Evolutionary conservation across 2,888 invertebrate species (phyloP).

Genomic region (Ligdia adustata): DNA sequence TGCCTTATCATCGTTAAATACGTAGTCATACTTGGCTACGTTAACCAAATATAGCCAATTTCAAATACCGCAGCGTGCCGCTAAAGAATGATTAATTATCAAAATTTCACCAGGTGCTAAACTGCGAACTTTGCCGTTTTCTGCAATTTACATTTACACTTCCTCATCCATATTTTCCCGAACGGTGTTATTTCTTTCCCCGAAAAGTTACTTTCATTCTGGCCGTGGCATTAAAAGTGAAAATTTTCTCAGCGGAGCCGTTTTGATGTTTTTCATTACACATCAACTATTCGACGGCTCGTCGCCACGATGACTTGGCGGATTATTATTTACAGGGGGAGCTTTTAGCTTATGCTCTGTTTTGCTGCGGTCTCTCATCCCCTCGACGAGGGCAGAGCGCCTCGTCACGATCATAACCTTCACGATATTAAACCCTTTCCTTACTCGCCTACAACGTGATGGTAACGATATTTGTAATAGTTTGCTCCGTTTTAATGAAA

Average conservation of each 20-base stretch:
- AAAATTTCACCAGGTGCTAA: constrained; percentile 29
- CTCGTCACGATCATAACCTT: constrained; percentile 42
- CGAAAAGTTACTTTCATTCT: constrained; percentile 14
- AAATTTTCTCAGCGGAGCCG: constrained; percentile 24
- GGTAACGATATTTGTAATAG: constrained; percentile 32
- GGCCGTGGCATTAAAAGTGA: constrained; percentile 23
- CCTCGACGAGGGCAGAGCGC: constrained; percentile 18
- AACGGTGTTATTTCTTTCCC: constrained; percentile 7
- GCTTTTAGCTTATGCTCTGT: constrained; percentile 48
- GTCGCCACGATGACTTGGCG: constrained; percentile 43
- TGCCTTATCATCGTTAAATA: constrained; percentile 3
- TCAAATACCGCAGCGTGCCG: constrained; percentile 7
- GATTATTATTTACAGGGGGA: constrained; percentile 42
- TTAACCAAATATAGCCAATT: constrained; percentile 8
- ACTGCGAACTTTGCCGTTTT: constrained; percentile 25
- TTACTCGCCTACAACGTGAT: constrained; percentile 17
- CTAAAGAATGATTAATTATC: constrained; percentile 26
- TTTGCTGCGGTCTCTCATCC: constrained; percentile 37
- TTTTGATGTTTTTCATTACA: constrained; percentile 42
- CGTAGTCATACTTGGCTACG: constrained; percentile 7
- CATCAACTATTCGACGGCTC: constrained; percentile 36
- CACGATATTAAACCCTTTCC: constrained; percentile 33
- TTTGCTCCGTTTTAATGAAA: constrained; percentile 30
- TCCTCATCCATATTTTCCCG: constrained; percentile 18
- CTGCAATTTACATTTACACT: constrained; percentile 26